These are phyloP conservation scores for Noctua janthina DNA, from an alignment of 2,888 invertebrate genomes.

Conservation along the genomic window DNA sequence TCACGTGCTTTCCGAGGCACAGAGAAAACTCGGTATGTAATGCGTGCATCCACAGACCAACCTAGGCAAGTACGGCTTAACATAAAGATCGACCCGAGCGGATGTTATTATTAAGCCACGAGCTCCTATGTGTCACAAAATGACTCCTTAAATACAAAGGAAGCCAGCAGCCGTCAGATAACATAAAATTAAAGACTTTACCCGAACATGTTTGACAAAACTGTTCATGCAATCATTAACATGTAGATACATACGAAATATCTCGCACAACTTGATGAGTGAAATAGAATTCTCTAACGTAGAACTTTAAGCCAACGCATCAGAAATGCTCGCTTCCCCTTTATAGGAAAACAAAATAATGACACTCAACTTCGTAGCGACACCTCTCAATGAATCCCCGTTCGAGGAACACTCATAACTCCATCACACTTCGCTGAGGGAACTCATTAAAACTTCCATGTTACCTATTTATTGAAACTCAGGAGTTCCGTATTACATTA, in stretches of 20 bases:
- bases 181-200: neutral
- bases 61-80: no score
- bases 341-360: slow-evolving; percentile 20
- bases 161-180: neutral
- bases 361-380: slow-evolving; percentile 23
- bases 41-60: no score
- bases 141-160: no score
- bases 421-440: slow-evolving; percentile 11
- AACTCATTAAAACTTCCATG: slow-evolving; percentile 58
- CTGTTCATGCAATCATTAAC: neutral
- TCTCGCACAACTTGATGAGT: no score
- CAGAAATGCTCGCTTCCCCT: neutral
- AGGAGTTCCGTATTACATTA: slow-evolving; percentile 10
- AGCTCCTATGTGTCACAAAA: no score
- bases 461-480: slow-evolving; percentile 40
- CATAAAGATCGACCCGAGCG: no score
- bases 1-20: no score
- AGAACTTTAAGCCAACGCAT: neutral
- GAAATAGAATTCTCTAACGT: neutral
- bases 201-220: neutral
- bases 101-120: no score
- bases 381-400: slow-evolving; percentile 31
- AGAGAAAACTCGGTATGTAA: no score
- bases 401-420: slow-evolving; percentile 17
- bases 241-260: neutral